Evolutionary conservation across 2,113 vertebrate genomes (phyloP), one percentile per base, ranked within the genome.

Genomic region (Willisornis vidua): DNA sequence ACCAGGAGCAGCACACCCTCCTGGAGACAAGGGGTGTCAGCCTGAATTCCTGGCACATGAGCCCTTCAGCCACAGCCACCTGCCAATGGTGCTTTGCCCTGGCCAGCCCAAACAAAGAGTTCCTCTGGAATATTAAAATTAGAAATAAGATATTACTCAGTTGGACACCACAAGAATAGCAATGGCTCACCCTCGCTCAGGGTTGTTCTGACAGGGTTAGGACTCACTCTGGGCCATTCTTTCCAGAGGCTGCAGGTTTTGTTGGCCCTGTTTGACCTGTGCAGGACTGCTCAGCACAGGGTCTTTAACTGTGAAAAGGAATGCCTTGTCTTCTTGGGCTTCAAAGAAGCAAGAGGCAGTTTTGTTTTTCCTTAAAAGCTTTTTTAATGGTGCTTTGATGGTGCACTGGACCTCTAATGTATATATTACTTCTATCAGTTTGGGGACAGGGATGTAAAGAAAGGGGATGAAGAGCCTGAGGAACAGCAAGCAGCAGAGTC

Each of bases 71-170:
- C 81, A 63, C 16, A 78, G 81, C 62, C 78, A 90, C 63, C 90
- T 94, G 93, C 96, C 93, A 96, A 43, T 58, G 91, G 65, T 37
- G 63, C 72, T 81, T 86, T 14, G 55, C 70, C 81, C 70, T 89
- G 79, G 90, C 95, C 93, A 97, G 96, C 81, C 94, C 90, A 96
- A 97, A 97, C 93, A 95, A 92, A 93, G 91, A 94, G 82, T 91
- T 96, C 90, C 90, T 91, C 72, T 85, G 68, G 70, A 71, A 96
- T 71, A 92, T 94, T 96, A 91, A 94, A 97, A 87, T 95, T 83
- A 92, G 93, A 94, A 95, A 83, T 80, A 62, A 95, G 95, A 88
- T 93, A 94, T 87, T 77, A 48, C 83, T 93, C 70, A 37, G 70
- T 41, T 81, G 91, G 80, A 92, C 83, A 87, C 83, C 71, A 61